Conservation (phyloP, 2,113 vertebrate species). For the Aegypius monachus region DNA sequence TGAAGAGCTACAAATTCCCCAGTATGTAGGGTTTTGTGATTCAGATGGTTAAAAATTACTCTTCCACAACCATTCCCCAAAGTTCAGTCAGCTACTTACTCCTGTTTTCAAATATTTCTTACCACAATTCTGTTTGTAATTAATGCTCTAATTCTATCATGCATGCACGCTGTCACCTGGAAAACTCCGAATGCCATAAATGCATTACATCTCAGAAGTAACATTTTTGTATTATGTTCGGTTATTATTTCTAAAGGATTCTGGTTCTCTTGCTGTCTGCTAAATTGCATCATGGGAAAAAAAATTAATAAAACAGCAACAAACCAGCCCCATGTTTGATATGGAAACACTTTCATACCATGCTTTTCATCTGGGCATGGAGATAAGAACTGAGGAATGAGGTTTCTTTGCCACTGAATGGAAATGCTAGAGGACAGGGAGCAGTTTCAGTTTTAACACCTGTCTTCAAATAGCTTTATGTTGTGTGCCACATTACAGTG, state of each 20-base stretch:
- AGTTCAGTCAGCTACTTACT: not conserved
- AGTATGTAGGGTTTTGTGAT: not conserved
- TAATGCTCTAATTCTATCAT: not conserved
- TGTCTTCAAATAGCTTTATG: not conserved
- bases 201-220: not conserved
- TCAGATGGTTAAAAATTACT: not conserved
- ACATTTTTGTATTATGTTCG: not conserved
- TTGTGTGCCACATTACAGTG: not conserved
- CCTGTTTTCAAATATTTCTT: not conserved
- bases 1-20: not conserved
- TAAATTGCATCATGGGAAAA: not conserved
- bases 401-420: not conserved
- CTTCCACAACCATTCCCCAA: not conserved
- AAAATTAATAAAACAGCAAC: not conserved
- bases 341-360: not conserved
- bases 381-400: not conserved
- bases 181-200: not conserved
- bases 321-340: not conserved
- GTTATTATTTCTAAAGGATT: not conserved
- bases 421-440: not conserved
- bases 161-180: not conserved
- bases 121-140: not conserved
- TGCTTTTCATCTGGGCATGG: not conserved
- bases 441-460: not conserved
- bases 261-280: not conserved